phyloP scores from a whole-genome alignment of 2,113 vertebrate species.

The Chamaea fasciata region DNA sequence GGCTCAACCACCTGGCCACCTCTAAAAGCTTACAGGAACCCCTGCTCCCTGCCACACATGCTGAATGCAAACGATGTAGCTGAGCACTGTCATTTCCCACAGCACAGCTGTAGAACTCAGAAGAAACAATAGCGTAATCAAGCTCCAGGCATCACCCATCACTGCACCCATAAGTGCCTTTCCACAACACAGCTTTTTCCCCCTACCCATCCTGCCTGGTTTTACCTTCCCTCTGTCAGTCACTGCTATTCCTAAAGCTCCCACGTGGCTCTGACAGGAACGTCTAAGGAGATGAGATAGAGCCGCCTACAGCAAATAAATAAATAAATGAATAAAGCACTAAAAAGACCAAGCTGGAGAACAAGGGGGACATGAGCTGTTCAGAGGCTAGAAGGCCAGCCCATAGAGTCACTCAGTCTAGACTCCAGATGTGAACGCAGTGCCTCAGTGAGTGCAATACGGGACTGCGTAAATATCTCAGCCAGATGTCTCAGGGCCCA shows the following conservation, averaged over 20 bases:
- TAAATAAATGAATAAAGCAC: constrained; percentile 29
- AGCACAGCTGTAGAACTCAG: background rate
- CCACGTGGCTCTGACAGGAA: background rate
- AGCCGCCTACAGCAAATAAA: constrained; percentile 42
- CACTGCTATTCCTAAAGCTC: background rate
- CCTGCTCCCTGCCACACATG: background rate
- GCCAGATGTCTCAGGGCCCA: constrained; percentile 81
- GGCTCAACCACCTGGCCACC: background rate
- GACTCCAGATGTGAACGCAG: constrained; percentile 82
- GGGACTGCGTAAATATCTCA: constrained; percentile 65
- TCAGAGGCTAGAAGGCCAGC: constrained; percentile 56
- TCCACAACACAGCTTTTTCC: background rate
- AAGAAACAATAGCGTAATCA: background rate
- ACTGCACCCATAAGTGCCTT: background rate
- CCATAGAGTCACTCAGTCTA: constrained; percentile 79
- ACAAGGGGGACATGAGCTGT: constrained; percentile 39
- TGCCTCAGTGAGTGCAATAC: constrained; percentile 56
- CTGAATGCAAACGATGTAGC: background rate
- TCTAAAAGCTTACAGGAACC: background rate
- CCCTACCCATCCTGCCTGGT: background rate
- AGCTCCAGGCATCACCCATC: background rate
- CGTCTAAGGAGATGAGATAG: constrained; percentile 21
- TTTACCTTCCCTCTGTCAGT: background rate
- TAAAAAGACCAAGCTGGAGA: constrained; percentile 28
- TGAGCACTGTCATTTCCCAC: background rate